Evolutionary conservation across 2,113 vertebrate genomes (phyloP), one percentile per base, ranked within the genome.

Genomic region (Equus quagga): DNA sequence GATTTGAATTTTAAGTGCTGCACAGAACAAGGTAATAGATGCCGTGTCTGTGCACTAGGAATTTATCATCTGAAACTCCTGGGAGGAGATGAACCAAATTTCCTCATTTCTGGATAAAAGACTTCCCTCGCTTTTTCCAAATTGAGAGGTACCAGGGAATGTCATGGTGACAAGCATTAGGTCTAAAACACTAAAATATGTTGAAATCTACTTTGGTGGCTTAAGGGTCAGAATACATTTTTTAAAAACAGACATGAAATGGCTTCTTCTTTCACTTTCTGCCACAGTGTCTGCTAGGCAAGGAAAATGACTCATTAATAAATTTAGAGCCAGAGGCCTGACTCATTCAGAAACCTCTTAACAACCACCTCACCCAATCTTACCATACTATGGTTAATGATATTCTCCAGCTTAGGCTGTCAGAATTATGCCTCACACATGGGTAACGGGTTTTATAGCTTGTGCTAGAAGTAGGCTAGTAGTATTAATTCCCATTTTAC

Each of bases 221-320:
- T 36, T 60, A 62, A 94, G 14, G 75, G 58, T 86, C 86, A 96
- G 70, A 92, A 76, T 49, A 51, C 26, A 36, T 67, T 89, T 97
- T 70, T 84, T 3, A 58, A 85, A 95, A 96, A 81, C 94, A 98
- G 87, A 91, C 75, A 49, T 36, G 10, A 36, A 76, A 51, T 64
- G 92, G 72, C 69, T 92, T 80, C 94, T 94, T 96, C 97, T 98
- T 98, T 92, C 73, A 69, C 94, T 98, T 97, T 98, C 96, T 97
- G 36, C 97, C 65, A 28, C 94, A 94, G 65, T 15, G 86, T 96
- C 96, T 97, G 96, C 89, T 62, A 89, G 92, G 91, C 97, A 95
- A 21, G 0, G 81, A 92, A 94, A 97, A 97, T 95, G 98, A 97
- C 79, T 97, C 85, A 41, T 31, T 82, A 96, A 87, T 96, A 75